These are phyloP conservation scores for Oedothorax gibbosus DNA, from an alignment of 1,140 invertebrate genomes.

Conservation along the genomic window DNA sequence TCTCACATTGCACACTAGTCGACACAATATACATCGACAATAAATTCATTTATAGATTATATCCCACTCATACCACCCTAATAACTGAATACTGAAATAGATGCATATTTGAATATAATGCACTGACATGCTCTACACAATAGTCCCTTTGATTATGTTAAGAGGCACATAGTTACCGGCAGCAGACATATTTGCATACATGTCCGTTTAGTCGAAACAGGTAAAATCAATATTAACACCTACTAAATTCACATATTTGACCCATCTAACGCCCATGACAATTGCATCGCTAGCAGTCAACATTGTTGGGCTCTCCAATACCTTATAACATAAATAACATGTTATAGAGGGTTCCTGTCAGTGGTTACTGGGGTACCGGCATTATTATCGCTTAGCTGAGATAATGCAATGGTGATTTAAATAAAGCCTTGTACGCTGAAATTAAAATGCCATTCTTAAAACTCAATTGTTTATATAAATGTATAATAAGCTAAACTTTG, in stretches of 20 bases:
- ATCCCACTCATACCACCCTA: too few relatives aligned
- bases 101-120: conserved; percentile 19
- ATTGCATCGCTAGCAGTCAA: conserved; percentile 5
- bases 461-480: too few relatives aligned
- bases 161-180: background rate
- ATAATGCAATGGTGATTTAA: too few relatives aligned
- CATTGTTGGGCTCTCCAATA: background rate
- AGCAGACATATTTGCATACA: conserved; percentile 25
- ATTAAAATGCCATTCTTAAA: too few relatives aligned
- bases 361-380: too few relatives aligned
- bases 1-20: too few relatives aligned
- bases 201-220: conserved; percentile 3
- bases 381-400: too few relatives aligned
- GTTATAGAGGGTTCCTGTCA: background rate
- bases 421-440: too few relatives aligned
- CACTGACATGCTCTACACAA: background rate
- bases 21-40: too few relatives aligned
- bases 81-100: too few relatives aligned
- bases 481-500: too few relatives aligned
- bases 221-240: conserved; percentile 29
- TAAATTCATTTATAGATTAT: too few relatives aligned
- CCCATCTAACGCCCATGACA: background rate
- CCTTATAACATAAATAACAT: conserved; percentile 23
- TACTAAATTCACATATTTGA: conserved; percentile 4
- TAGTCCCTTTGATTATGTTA: conserved; percentile 8